A percentile compares a stretch with the other conserved stretches of the same genome.
phyloP scores from a whole-genome alignment of 2,888 invertebrate species.

The Polyommatus iphigenia region DNA sequence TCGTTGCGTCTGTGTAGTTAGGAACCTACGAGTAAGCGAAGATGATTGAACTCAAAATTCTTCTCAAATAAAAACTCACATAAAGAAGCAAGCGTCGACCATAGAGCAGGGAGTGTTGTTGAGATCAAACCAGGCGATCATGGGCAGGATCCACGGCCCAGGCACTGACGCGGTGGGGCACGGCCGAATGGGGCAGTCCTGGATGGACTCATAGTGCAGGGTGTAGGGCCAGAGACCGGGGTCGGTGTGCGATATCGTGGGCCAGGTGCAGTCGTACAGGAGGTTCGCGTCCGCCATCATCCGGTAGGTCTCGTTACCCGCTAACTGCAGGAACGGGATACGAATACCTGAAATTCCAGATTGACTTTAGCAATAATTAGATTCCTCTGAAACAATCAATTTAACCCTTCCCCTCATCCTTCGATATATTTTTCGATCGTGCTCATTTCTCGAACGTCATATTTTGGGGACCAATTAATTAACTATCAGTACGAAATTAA shows the following conservation, averaged over 20 bases:
- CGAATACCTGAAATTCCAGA: slow-evolving; percentile 61
- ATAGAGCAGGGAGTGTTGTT: slow-evolving; percentile 75
- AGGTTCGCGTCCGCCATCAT: slow-evolving; percentile 75
- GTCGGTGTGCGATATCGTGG: slow-evolving; percentile 61
- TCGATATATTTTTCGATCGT: neutral
- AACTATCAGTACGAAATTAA: too few species aligned
- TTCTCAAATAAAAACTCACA: slow-evolving; percentile 56
- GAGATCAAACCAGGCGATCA: slow-evolving; percentile 77
- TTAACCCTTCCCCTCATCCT: neutral
- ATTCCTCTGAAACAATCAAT: slow-evolving; percentile 20
- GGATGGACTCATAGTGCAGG: slow-evolving; percentile 78
- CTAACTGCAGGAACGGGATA: slow-evolving; percentile 79
- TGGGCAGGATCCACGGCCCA: slow-evolving; percentile 84
- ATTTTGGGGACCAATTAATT: too few species aligned
- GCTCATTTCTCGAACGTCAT: neutral
- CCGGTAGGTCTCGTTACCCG: slow-evolving; percentile 79
- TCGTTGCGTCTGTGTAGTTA: too few species aligned
- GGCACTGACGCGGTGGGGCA: slow-evolving; percentile 81
- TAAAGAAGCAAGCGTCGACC: slow-evolving; percentile 74
- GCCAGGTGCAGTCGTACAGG: slow-evolving; percentile 83
- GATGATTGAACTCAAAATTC: too few species aligned
- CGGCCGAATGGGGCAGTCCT: slow-evolving; percentile 77
- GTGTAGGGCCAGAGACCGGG: slow-evolving; percentile 85
- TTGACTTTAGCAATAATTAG: slow-evolving; percentile 18
- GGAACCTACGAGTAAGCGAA: too few species aligned